Evolutionary conservation across 2,888 invertebrate genomes (phyloP).

Genomic region (Cynaeus angustus): DNA sequence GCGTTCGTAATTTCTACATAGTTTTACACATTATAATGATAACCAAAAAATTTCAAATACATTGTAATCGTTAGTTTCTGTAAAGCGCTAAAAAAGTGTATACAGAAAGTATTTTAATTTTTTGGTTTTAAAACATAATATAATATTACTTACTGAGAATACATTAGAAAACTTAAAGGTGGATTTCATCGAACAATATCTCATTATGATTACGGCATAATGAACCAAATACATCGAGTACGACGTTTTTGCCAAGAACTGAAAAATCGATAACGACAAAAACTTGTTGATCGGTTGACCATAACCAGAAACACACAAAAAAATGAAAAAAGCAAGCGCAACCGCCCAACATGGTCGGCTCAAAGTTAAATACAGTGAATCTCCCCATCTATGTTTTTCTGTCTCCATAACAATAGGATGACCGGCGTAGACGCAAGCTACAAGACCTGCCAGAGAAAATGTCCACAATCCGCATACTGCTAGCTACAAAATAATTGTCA

Average conservation of each 20-base stretch:
- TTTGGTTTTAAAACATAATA: too few species aligned
- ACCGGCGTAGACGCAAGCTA: constrained; percentile 31
- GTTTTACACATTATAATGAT: too few species aligned
- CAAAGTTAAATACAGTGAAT: constrained; percentile 55
- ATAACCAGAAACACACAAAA: constrained; percentile 66
- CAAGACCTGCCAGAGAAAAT: constrained; percentile 19
- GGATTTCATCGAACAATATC: constrained; percentile 21
- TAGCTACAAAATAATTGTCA: not conserved
- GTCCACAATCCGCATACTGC: constrained; percentile 15
- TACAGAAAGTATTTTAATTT: too few species aligned
- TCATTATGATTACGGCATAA: constrained; percentile 52
- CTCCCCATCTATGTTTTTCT: constrained; percentile 56
- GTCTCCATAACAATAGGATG: not conserved
- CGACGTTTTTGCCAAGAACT: constrained; percentile 72
- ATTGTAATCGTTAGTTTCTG: too few species aligned
- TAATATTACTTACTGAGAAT: too few species aligned
- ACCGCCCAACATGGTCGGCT: constrained; percentile 70
- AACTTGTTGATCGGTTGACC: constrained; percentile 61
- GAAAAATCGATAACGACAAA: constrained; percentile 71
- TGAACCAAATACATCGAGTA: constrained; percentile 73
- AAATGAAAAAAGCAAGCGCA: constrained; percentile 68
- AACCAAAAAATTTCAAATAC: too few species aligned
- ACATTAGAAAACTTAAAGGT: constrained; percentile 13
- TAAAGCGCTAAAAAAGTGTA: too few species aligned
- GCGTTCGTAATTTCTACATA: too few species aligned